Conservation (phyloP, 2,113 vertebrate species). For the Cheilinus undulatus region DNA sequence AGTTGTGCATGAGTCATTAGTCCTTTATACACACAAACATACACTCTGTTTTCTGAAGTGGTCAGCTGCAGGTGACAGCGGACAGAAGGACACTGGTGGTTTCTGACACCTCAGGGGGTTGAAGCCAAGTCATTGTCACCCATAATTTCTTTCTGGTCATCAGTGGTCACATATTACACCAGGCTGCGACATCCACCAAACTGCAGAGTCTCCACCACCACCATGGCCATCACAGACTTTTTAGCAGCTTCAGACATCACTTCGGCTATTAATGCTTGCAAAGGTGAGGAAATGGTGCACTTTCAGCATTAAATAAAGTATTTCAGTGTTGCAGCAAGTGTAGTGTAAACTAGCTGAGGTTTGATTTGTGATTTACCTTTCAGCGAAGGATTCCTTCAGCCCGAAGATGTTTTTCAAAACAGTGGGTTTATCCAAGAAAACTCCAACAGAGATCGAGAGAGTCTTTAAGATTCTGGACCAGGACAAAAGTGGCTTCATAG, state of each 20-base stretch:
- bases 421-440: constrained; percentile 79
- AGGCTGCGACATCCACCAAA: constrained; percentile 22
- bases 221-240: constrained; percentile 81
- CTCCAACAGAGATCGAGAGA: constrained; percentile 72
- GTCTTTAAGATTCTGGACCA: constrained; percentile 82
- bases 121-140: constrained; percentile 25
- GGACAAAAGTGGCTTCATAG: constrained; percentile 82
- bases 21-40: constrained; percentile 3
- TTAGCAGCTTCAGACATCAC: constrained; percentile 83
- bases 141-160: constrained; percentile 43
- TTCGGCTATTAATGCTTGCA: constrained; percentile 81
- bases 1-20: not conserved
- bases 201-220: constrained; percentile 48
- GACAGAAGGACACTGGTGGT: constrained; percentile 75
- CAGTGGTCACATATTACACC: constrained; percentile 25
- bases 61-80: constrained; percentile 74
- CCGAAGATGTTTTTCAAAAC: constrained; percentile 77
- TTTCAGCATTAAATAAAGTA: too few species aligned
- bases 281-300: constrained; percentile 77
- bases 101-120: constrained; percentile 67
- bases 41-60: constrained; percentile 43
- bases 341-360: too few species aligned
- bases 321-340: too few species aligned
- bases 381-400: constrained; percentile 79
- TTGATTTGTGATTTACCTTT: constrained; percentile 27